Conservation (phyloP, 2,113 vertebrate genomes). For the Stercorarius parasiticus region DNA sequence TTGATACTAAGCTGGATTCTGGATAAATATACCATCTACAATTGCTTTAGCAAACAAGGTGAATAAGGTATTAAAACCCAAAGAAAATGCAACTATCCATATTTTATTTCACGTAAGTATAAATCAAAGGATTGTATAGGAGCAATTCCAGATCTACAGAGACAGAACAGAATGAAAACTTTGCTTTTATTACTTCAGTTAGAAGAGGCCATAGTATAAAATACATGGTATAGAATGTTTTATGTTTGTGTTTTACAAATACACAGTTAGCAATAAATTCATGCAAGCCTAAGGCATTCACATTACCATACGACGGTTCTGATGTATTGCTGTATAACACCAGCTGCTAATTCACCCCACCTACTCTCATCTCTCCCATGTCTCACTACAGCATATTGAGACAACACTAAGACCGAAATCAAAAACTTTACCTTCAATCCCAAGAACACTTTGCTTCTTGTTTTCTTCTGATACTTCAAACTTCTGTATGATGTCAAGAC, state of each 20-base stretch:
- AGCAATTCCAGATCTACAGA: background rate
- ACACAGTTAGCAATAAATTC: background rate
- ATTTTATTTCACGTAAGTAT: background rate
- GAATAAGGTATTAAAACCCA: background rate
- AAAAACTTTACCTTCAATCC: conserved; percentile 88
- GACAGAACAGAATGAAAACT: background rate
- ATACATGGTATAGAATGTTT: accelerated
- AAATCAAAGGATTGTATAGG: background rate
- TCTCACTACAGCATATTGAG: background rate
- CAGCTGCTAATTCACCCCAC: background rate
- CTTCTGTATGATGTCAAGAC: conserved; percentile 91
- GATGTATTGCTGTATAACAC: background rate
- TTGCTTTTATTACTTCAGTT: background rate
- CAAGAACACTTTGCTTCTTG: conserved; percentile 86
- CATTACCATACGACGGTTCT: background rate
- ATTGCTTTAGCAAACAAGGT: background rate
- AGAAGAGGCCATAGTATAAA: background rate
- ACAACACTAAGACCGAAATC: background rate
- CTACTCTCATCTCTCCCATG: background rate
- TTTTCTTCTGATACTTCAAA: conserved; percentile 94
- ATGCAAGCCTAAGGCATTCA: background rate
- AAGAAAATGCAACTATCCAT: background rate
- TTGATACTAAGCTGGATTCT: background rate
- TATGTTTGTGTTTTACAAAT: background rate
- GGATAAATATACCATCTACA: background rate